Conservation (phyloP, 2,113 vertebrate species). For the Lasiurus borealis region DNA sequence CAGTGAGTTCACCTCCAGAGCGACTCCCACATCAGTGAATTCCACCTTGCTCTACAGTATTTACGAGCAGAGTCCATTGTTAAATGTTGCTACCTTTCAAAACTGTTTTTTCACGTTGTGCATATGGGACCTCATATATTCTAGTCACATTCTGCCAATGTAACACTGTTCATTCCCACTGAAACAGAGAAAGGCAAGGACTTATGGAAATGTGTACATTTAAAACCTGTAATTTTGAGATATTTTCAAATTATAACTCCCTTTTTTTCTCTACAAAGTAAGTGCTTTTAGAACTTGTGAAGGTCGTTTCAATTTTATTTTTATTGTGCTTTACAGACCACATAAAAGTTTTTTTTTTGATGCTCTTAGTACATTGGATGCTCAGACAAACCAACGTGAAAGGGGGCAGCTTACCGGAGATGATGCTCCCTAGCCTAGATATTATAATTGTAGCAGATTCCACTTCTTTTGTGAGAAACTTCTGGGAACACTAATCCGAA, state of each 20-base stretch:
- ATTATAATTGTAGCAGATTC: not conserved
- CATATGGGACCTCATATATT: not conserved
- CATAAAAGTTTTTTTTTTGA: not conserved
- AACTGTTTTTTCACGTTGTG: not conserved
- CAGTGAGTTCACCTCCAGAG: not conserved
- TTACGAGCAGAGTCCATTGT: not conserved
- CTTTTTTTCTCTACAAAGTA: not conserved
- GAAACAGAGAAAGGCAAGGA: not conserved
- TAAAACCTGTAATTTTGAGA: constrained; percentile 34
- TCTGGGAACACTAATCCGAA: not conserved
- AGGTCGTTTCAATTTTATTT: not conserved
- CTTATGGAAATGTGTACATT: not conserved
- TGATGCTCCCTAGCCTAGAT: rapidly evolving
- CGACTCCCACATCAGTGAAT: not conserved
- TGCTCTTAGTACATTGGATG: not conserved
- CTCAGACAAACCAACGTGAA: not conserved
- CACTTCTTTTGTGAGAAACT: not conserved
- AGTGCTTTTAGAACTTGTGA: not conserved
- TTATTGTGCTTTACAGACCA: not conserved
- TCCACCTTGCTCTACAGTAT: not conserved
- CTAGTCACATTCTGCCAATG: not conserved
- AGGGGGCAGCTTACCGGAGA: not conserved
- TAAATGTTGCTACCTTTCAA: not conserved
- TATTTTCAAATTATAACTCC: not conserved
- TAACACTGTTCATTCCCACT: not conserved